These are phyloP conservation scores for Crotalus adamanteus DNA, from an alignment of 2,797 vertebrate species.

Conservation along the genomic window DNA sequence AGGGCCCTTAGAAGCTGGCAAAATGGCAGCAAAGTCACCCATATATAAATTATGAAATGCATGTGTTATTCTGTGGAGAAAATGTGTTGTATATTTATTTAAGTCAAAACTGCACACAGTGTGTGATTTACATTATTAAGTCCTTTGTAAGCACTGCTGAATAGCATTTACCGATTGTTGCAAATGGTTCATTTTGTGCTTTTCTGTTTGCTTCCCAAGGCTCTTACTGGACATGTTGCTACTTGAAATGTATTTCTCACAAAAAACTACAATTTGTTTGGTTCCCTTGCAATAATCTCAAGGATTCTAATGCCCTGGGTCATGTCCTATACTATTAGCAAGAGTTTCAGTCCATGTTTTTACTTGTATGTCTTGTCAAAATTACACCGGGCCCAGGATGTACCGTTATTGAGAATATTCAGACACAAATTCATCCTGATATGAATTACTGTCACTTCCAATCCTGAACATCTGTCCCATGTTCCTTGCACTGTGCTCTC, in stretches of 20 bases:
- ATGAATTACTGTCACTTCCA: neutral
- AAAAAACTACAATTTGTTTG: neutral
- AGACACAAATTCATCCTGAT: neutral
- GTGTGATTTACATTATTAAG: neutral
- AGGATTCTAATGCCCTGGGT: neutral
- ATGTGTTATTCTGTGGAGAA: neutral
- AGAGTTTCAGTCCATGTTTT: neutral
- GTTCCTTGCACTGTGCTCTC: neutral
- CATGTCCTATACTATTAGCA: neutral
- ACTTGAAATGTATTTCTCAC: neutral
- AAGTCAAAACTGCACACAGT: neutral
- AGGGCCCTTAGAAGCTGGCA: neutral
- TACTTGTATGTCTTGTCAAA: neutral
- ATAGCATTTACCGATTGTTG: neutral
- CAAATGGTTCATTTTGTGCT: neutral
- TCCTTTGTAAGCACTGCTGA: neutral
- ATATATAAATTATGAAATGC: neutral
- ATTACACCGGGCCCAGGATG: neutral
- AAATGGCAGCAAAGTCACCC: neutral
- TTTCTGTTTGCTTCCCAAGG: neutral
- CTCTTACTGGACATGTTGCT: neutral
- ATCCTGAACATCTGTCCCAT: neutral
- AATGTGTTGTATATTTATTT: neutral
- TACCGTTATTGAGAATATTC: neutral
- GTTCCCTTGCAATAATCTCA: neutral